Base-by-base conservation (phyloP, 2,113 vertebrate genomes). In the Vanacampus margaritifer region DNA sequence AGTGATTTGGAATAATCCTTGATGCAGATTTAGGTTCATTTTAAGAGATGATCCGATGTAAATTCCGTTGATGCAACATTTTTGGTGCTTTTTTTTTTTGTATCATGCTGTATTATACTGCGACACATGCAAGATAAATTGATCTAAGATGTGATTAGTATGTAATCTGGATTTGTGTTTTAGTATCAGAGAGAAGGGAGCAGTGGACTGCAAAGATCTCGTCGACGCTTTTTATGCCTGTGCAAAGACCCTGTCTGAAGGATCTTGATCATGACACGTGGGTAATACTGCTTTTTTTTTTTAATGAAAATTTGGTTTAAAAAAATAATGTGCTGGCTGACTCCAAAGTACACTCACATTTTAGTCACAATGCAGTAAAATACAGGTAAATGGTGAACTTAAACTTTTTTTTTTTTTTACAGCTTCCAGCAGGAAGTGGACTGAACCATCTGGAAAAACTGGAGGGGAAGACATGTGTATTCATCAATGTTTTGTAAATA, bases 141-240 rank as follows among this genome's bases (percentile, higher is more conserved):
- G 21, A 23, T 45, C 11, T 32, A 14, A 7, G 12, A 67, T 64
- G 13, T 48, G 28, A 9, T 65, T 17, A 36, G 28, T 17, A 11
- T 78, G 41, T 50, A 59, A 65, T 74, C 12, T 61, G 26, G 5
- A 11, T 69, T 62, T 84, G 23, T 86, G 69, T 84, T 83, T 75
- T 77, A 91, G 91, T 84, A 69, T 91, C 68, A 87, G 73, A 79
- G 78, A 82, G 56, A 90, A 87, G 51, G 78, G 84, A 28, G 73
- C n/a, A 1, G 84, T 87, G 35, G 61, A 8, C 61, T 92, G 90
- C 73, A 87, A 81, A 80, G 85, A 91, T 68, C 85, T 93, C 21
- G 79, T 92, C 12, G 88, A 91, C 64, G 90, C 91, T 24, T 91
- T 92, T 62, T 84, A 91, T 76, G 79, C 80, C 43, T 93, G 91